Conservation (phyloP, 2,888 invertebrate genomes). For the Erynnis tages region DNA sequence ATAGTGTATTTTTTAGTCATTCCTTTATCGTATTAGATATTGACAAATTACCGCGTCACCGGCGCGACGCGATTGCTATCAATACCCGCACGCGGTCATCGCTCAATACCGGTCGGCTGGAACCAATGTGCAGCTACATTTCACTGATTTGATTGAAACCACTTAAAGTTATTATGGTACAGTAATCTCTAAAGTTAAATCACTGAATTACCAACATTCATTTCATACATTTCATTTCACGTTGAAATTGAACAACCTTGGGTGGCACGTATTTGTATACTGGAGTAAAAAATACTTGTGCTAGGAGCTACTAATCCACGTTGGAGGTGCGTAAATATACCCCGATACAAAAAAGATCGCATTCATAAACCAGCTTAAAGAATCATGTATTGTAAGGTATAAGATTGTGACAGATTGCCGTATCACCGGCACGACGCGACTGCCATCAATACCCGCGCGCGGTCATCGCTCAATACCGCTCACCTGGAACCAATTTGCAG, state of each 20-base stretch:
- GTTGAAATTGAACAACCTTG: no score
- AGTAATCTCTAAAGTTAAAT: no score
- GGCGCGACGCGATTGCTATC: conserved; percentile 65
- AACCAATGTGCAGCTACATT: conserved; percentile 79
- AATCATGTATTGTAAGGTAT: no score
- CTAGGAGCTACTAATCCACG: no score
- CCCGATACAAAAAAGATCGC: no score
- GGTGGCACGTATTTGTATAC: no score
- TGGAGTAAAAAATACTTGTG: no score
- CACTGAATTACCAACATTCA: no score
- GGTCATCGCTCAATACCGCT: conserved; percentile 76
- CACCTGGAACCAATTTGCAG: conserved; percentile 78
- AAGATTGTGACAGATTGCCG: no score
- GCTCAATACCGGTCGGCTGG: conserved; percentile 76
- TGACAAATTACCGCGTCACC: conserved; percentile 73
- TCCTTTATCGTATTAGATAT: conserved; percentile 60
- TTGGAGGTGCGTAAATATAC: no score
- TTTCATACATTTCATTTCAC: no score
- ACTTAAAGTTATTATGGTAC: conserved; percentile 51
- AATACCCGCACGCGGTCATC: conserved; percentile 69
- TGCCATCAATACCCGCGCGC: conserved; percentile 69
- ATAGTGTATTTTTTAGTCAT: background rate
- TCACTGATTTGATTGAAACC: conserved; percentile 77
- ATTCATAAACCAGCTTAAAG: no score
- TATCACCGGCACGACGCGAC: conserved; percentile 61